A percentile compares a stretch with the other conserved stretches of the same genome.
Evolutionary conservation across 2,797 vertebrate species (phyloP).

Genomic region (Alca torda): DNA sequence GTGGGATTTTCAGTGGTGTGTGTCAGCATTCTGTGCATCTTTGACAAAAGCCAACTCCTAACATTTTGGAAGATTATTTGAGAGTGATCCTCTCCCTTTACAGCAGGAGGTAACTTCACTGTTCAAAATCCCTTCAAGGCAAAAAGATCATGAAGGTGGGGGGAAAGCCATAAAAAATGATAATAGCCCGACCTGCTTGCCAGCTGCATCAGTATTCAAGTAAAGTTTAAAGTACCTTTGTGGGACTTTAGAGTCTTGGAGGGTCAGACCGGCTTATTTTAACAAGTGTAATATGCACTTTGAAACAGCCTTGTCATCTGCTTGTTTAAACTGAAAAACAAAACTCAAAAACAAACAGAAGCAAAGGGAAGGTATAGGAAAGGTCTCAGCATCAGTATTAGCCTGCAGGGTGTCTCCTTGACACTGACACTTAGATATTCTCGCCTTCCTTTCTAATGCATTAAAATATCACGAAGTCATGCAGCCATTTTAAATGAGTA

Average conservation of each 20-base stretch:
- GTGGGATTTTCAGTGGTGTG: background rate
- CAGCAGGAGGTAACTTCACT: background rate
- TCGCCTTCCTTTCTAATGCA: conserved; percentile 29
- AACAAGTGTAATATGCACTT: conserved; percentile 34
- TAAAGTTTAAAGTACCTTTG: conserved; percentile 64
- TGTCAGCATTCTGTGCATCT: background rate
- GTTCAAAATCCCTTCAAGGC: conserved; percentile 36
- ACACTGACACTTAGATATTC: conserved; percentile 12
- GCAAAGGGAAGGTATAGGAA: conserved; percentile 26
- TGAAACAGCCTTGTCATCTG: conserved; percentile 39
- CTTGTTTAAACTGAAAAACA: conserved; percentile 18
- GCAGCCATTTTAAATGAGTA: conserved; percentile 35
- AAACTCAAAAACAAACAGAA: conserved; percentile 33
- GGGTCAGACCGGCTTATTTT: conserved; percentile 21
- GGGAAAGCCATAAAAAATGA: background rate
- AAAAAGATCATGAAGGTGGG: background rate
- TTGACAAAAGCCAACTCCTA: conserved; percentile 18
- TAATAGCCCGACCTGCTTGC: conserved; percentile 23
- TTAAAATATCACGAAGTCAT: conserved; percentile 41
- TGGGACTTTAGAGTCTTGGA: conserved; percentile 24
- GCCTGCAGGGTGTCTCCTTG: background rate
- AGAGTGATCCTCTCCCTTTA: background rate
- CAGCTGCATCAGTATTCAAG: conserved; percentile 63
- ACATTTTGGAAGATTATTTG: conserved; percentile 23
- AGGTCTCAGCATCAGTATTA: conserved; percentile 28